These are phyloP conservation scores for Alitta virens DNA, from an alignment of 2,888 invertebrate genomes.

Conservation along the genomic window DNA sequence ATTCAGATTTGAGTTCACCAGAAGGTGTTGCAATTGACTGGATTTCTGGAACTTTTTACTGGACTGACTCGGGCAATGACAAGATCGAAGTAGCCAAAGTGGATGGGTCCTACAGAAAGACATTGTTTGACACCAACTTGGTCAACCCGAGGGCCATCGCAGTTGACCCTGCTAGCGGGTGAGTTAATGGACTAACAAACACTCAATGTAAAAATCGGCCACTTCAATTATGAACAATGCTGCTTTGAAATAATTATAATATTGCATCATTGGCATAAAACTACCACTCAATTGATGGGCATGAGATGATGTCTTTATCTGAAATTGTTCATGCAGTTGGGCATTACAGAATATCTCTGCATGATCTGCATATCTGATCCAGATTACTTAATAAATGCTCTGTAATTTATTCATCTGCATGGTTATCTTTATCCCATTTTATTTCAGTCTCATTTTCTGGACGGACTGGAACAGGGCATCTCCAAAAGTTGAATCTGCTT, in stretches of 20 bases:
- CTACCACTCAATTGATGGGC: no score
- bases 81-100: constrained; percentile 87
- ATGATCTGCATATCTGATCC: no score
- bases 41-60: constrained; percentile 88
- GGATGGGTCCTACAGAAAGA: constrained; percentile 67
- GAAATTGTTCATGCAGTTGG: no score
- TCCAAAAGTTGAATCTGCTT: constrained; percentile 92
- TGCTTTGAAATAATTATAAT: no score
- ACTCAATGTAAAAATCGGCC: no score
- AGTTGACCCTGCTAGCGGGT: constrained; percentile 86
- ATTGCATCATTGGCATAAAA: no score
- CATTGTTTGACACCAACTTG: constrained; percentile 74
- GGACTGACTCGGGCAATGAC: constrained; percentile 89
- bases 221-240: no score
- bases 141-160: constrained; percentile 93
- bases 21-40: constrained; percentile 94
- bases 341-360: no score
- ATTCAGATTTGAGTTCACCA: constrained; percentile 75
- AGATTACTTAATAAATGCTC: no score
- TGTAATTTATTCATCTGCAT: no score
- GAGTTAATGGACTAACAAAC: no score
- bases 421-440: no score
- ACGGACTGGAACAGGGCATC: constrained; percentile 89
- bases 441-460: constrained; percentile 87
- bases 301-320: not conserved